phyloP scores from a whole-genome alignment of 2,888 invertebrate species.

The Brachycybe producta region DNA sequence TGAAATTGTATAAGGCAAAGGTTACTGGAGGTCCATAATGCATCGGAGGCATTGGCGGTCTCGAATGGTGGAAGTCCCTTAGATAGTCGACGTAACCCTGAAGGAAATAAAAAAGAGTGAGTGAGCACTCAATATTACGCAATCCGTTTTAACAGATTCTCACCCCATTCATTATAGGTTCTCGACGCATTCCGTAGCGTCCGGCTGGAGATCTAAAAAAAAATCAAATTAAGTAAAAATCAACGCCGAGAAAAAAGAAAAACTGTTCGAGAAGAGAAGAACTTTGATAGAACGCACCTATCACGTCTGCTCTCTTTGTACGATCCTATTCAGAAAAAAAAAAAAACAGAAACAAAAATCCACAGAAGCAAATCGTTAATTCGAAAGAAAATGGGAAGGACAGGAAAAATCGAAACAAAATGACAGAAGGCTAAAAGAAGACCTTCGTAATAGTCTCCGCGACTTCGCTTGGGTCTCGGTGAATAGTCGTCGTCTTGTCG shows the following conservation, averaged over 20 bases:
- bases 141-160: constrained; percentile 16
- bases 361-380: neutral
- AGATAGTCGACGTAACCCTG: constrained; percentile 59
- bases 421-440: no score
- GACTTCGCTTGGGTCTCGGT: constrained; percentile 22
- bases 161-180: constrained; percentile 32
- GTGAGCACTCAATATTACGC: neutral
- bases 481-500: constrained; percentile 19
- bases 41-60: constrained; percentile 46
- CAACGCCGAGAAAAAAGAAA: neutral
- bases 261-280: neutral
- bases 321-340: constrained; percentile 1
- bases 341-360: constrained; percentile 7
- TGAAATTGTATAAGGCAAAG: no score
- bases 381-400: neutral
- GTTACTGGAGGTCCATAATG: constrained; percentile 59
- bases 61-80: constrained; percentile 35
- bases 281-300: constrained; percentile 6
- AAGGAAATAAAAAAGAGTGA: constrained; percentile 15
- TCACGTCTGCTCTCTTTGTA: constrained; percentile 17
- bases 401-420: neutral
- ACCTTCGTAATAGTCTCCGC: constrained; percentile 24
- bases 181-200: constrained; percentile 24
- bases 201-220: constrained; percentile 21
- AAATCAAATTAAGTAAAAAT: neutral